Evolutionary conservation across 2,113 vertebrate genomes (phyloP), one percentile per base, ranked within the genome.

Genomic region (Melanostigma gelatinosum): DNA sequence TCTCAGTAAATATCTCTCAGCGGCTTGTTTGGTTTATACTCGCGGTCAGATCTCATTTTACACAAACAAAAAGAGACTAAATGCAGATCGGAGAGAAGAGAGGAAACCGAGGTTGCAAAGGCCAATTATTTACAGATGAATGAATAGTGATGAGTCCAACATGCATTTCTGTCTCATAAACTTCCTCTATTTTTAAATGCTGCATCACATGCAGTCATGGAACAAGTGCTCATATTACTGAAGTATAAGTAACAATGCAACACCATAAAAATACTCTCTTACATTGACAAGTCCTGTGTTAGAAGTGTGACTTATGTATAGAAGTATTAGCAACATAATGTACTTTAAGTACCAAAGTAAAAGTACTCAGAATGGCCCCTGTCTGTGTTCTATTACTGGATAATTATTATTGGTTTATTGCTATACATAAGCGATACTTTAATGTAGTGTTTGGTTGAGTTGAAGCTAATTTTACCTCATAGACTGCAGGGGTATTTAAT

Each of bases 161-260:
- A n/a, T n/a, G 12, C 1, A 9, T 54, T 38, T 24, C 50, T 70
- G 58, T 61, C 55, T 58, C 27, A 29, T 32, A 60, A 60, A 60
- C 57, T 32, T 60, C 57, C 57, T 60, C 57, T 62, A 20, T 62
- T 38, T 55, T 70, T 24, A 70, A 55, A 24, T 24, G 68, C 24
- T 71, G 67, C 20, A 24, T 52, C 32, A 69, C 60, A 58, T 55
- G 54, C 54, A 55, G 54, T 27, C 3, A n/a, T 55, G 54, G n/a
- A 27, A 55, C 10, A 55, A 12, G 10, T n/a, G 24, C 52, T 24
- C 52, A 1, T n/a, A 54, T 11, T 50, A 50, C 20, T 50, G 48
- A 50, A 6, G 18, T 50, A 20, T 50, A 50, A 50, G 50, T 52
- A 27, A 11, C 54, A 27, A 57, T 27, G 6, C 54, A 27, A 57